Conservation (phyloP, 2,113 vertebrate species). For the Rostratula benghalensis region DNA sequence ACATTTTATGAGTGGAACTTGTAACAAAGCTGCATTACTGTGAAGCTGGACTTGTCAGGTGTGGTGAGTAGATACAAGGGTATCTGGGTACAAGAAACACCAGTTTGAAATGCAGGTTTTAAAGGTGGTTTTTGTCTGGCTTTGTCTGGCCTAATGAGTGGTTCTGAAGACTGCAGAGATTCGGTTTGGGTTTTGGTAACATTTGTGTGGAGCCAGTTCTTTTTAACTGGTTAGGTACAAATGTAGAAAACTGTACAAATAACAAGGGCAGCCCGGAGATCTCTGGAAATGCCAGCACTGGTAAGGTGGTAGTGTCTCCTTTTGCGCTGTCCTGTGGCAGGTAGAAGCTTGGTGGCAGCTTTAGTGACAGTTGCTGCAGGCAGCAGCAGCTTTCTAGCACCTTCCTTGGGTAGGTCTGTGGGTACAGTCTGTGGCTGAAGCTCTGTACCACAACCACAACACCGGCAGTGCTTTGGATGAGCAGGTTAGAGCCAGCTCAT, state of each 20-base stretch:
- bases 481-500: background rate
- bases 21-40: background rate
- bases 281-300: background rate
- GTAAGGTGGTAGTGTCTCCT: background rate
- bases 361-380: background rate
- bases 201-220: background rate
- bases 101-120: background rate
- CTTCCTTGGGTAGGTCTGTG: background rate
- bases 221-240: background rate
- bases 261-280: background rate
- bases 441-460: no score
- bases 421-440: background rate
- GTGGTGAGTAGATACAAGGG: background rate
- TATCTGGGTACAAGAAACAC: background rate
- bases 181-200: background rate
- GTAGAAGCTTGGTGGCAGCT: background rate
- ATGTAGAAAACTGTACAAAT: background rate
- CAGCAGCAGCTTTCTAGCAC: background rate
- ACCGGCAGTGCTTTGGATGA: accelerated
- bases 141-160: background rate
- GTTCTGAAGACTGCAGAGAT: background rate
- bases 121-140: background rate
- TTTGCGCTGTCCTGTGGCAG: accelerated
- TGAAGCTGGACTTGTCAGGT: background rate
- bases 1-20: background rate